Base-by-base conservation (phyloP, 2,797 vertebrate genomes). In the Clarias laeviceps region DNA sequence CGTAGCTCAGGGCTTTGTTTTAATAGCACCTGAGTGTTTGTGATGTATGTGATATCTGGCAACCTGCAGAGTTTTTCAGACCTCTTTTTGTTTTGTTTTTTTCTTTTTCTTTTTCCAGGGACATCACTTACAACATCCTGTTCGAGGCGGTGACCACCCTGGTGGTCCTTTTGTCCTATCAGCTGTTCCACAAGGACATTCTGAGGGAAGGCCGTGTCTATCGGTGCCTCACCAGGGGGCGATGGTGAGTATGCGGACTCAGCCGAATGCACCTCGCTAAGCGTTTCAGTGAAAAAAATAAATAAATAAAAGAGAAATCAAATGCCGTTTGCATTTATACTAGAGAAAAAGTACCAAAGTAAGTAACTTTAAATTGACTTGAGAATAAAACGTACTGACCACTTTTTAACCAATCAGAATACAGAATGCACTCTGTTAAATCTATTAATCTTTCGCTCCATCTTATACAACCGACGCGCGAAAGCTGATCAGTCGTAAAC, bases 181-280 rank as follows among this genome's bases (percentile, higher is more conserved):
- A 99, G n/a, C 96, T 99, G 86, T 98, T 98, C 93, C 96, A 96
- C 88, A 99, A 99, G 92, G 97, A 99, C 88, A 97, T 99, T 90
- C 94, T 97, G 11, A 93, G 96, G 62, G 96, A 98, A 82, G 96
- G 97, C 85, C 88, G 96, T 80, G 95, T 97, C 88, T 98, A 98
- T 92, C 95, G 94, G 88, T 96, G 97, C 92, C 92, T 99, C 90
- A 98, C 97, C 96, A 96, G 85, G 3, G 98, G 97, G 6, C 95
- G 94, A 94, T 98, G 98, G 98, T 99, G 94, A 68, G 98, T 93
- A 17, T 62, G 9, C 17, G 24, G 12, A 4, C 7, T 68, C 5
- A 9, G 22, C 2, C 20, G 5, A 65, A 65, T 65, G 27, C 3
- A n/a, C 61, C 8, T 59, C 1, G 37, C 37, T 37, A 4, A 37